Conservation (phyloP, 2,113 vertebrate genomes). For the Macroglossus sobrinus region DNA sequence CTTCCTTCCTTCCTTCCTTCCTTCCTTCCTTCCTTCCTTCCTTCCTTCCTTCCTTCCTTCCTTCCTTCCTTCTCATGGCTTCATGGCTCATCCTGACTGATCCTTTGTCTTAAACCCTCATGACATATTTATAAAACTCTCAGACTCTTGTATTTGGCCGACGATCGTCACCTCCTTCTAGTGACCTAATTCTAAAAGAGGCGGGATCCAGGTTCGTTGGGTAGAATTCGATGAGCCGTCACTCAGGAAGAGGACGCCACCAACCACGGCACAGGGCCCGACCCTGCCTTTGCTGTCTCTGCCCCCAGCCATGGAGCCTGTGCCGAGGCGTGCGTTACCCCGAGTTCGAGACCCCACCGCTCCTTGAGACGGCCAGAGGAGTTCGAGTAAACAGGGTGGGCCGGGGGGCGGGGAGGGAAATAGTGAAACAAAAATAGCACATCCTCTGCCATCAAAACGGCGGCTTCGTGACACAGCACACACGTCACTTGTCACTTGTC, state of each 20-base stretch:
- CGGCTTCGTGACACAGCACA: constrained; percentile 75
- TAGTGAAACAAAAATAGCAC: constrained; percentile 73
- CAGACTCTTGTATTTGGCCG: neutral
- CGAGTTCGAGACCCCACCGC: constrained; percentile 64
- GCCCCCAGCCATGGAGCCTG: constrained; percentile 1
- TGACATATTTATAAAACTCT: neutral
- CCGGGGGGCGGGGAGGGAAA: no score
- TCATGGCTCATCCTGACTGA: neutral
- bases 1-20: no score
- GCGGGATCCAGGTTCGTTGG: neutral
- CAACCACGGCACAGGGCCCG: fast-evolving
- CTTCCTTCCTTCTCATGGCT: neutral
- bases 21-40: no score
- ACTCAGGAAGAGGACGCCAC: neutral
- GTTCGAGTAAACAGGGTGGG: constrained; percentile 70
- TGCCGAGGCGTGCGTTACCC: constrained; percentile 41
- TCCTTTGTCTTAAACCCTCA: constrained; percentile 1
- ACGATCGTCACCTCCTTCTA: neutral
- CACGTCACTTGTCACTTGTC: no score
- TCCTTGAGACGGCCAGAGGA: constrained; percentile 74
- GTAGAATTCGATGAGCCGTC: neutral
- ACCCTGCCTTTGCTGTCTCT: neutral
- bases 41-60: no score
- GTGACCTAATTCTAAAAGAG: neutral
- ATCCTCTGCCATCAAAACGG: constrained; percentile 72